These are phyloP conservation scores for Harpagifer antarcticus DNA, from an alignment of 2,797 vertebrate genomes.

Conservation along the genomic window DNA sequence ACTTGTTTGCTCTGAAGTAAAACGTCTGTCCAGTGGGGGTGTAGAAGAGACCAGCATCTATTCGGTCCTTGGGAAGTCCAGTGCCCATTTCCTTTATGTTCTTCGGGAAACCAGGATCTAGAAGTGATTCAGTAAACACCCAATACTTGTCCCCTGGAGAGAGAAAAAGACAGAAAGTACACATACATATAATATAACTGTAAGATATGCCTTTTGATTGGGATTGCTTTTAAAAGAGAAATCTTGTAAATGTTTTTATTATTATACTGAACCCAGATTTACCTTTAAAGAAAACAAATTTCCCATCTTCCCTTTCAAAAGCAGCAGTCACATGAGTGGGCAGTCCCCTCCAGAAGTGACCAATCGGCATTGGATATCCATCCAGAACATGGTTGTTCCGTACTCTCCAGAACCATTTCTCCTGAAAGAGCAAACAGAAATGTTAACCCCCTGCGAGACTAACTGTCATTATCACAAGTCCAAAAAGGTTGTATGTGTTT, in stretches of 20 bases:
- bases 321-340: slow-evolving; percentile 88
- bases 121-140: slow-evolving; percentile 90
- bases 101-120: slow-evolving; percentile 89
- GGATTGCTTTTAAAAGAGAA: neutral
- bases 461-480: neutral
- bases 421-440: slow-evolving; percentile 72
- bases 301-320: slow-evolving; percentile 93
- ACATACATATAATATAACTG: neutral
- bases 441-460: neutral
- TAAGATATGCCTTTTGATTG: neutral
- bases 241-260: neutral
- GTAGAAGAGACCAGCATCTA: slow-evolving; percentile 92
- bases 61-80: slow-evolving; percentile 90
- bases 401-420: slow-evolving; percentile 95
- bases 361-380: slow-evolving; percentile 93
- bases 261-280: slow-evolving; percentile 6
- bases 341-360: slow-evolving; percentile 93
- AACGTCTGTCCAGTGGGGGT: slow-evolving; percentile 92
- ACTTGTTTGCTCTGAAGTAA: slow-evolving; percentile 93
- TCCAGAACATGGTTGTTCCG: slow-evolving; percentile 90
- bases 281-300: slow-evolving; percentile 96
- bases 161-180: neutral
- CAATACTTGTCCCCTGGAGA: slow-evolving; percentile 89
- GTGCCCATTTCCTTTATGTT: slow-evolving; percentile 88
- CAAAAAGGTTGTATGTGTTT: neutral